A percentile compares a stretch with the other conserved stretches of the same genome.
Evolutionary conservation across 2,888 invertebrate genomes (phyloP).

Genomic region (Plagodis dolabraria): DNA sequence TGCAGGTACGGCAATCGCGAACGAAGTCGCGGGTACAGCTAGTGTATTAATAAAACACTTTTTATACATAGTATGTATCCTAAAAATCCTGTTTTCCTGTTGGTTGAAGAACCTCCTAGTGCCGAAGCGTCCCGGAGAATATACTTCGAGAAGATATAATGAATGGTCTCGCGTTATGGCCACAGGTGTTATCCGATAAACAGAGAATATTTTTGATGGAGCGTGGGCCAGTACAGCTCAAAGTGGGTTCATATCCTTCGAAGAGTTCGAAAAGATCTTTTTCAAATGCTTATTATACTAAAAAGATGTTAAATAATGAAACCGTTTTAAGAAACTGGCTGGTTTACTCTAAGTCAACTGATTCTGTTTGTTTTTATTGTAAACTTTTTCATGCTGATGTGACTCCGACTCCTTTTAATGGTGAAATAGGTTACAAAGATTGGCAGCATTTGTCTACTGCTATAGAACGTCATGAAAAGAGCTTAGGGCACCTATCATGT

Average conservation of each 20-base stretch:
- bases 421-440: slow-evolving; percentile 19
- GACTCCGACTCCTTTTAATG: slow-evolving; percentile 11
- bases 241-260: slow-evolving; percentile 21
- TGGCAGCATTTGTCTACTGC: slow-evolving; percentile 23
- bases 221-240: slow-evolving; percentile 13
- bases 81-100: too few species aligned
- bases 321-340: slow-evolving; percentile 33
- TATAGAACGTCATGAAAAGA: slow-evolving; percentile 24
- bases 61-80: too few species aligned
- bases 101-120: neutral
- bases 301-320: slow-evolving; percentile 18
- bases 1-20: too few species aligned
- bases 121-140: neutral
- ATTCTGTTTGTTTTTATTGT: slow-evolving; percentile 32
- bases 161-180: slow-evolving; percentile 20
- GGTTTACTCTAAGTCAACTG: slow-evolving; percentile 26
- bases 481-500: slow-evolving; percentile 35
- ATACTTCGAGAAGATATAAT: slow-evolving; percentile 1
- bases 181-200: slow-evolving; percentile 20
- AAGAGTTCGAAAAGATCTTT: slow-evolving; percentile 6
- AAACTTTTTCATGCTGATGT: slow-evolving; percentile 22
- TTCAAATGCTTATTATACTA: slow-evolving; percentile 23
- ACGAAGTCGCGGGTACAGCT: too few species aligned
- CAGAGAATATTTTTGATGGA: slow-evolving; percentile 16
- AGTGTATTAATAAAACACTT: too few species aligned